These are phyloP conservation scores for Harmothoe impar DNA, from an alignment of 2,888 invertebrate genomes.

Conservation along the genomic window DNA sequence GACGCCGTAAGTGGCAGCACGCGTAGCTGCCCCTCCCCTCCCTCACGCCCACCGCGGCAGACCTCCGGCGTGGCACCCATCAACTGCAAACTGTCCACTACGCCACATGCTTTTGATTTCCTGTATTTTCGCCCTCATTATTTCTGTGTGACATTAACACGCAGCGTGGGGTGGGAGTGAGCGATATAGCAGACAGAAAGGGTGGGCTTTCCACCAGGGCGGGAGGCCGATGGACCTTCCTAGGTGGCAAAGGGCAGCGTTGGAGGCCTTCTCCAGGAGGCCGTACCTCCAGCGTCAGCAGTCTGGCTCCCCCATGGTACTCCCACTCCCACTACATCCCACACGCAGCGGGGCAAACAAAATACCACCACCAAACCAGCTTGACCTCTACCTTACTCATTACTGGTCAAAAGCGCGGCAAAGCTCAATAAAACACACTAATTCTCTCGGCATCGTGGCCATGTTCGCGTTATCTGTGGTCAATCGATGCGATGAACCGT, in stretches of 20 bases:
- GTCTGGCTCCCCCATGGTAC: slow-evolving; percentile 43
- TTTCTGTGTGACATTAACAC: slow-evolving; percentile 53
- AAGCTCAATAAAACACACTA: not conserved
- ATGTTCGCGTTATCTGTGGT: too few relatives aligned
- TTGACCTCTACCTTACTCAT: not conserved
- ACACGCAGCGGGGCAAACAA: slow-evolving; percentile 37
- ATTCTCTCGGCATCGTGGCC: not conserved
- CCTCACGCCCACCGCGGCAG: not conserved
- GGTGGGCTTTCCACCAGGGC: slow-evolving; percentile 34
- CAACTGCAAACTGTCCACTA: slow-evolving; percentile 34
- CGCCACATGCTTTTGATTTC: slow-evolving; percentile 53
- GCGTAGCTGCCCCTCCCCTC: slow-evolving; percentile 37
- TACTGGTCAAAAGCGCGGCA: not conserved
- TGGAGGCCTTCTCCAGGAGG: not conserved
- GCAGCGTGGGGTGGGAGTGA: slow-evolving; percentile 49
- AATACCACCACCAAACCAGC: not conserved
- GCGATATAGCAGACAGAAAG: slow-evolving; percentile 51
- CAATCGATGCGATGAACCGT: too few relatives aligned
- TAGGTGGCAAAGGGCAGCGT: slow-evolving; percentile 28
- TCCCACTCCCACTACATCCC: slow-evolving; percentile 32
- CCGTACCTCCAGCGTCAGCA: not conserved
- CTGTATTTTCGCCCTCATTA: slow-evolving; percentile 52
- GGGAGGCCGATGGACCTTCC: slow-evolving; percentile 36
- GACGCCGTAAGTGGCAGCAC: slow-evolving; percentile 39
- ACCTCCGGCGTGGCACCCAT: slow-evolving; percentile 28